These are phyloP conservation scores for Crocuta crocuta DNA, from an alignment of 2,113 vertebrate genomes.

Conservation along the genomic window DNA sequence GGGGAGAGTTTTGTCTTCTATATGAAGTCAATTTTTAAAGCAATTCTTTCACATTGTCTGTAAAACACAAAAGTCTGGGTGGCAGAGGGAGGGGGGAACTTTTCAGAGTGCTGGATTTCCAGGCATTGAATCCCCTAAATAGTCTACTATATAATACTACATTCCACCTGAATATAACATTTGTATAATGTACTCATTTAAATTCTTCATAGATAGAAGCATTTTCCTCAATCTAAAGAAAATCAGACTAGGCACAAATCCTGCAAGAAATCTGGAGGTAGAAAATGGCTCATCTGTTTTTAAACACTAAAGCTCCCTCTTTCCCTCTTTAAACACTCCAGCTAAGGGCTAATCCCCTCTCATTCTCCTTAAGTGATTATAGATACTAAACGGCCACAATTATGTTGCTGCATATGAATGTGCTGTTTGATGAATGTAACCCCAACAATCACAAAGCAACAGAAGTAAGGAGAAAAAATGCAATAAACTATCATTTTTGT, in stretches of 20 bases:
- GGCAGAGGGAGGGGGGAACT: background rate
- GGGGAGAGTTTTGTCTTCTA: background rate
- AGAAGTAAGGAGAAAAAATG: conserved; percentile 65
- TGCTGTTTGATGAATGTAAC: conserved; percentile 73
- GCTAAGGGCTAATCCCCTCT: conserved; percentile 62
- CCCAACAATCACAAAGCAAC: conserved; percentile 65
- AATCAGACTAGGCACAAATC: conserved; percentile 59
- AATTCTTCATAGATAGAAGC: conserved; percentile 28
- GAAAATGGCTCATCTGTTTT: conserved; percentile 72
- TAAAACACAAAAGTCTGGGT: background rate
- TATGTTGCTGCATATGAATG: conserved; percentile 68
- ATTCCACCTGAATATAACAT: conserved; percentile 24
- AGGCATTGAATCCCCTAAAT: background rate
- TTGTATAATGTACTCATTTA: conserved; percentile 50
- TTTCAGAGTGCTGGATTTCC: background rate
- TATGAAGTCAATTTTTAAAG: background rate
- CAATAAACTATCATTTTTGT: conserved; percentile 73
- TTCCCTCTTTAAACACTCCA: conserved; percentile 54
- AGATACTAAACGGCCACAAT: conserved; percentile 57
- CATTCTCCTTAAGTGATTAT: conserved; percentile 73
- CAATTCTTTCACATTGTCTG: background rate
- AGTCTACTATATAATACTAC: background rate
- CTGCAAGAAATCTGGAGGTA: conserved; percentile 63
- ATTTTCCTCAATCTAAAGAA: conserved; percentile 60
- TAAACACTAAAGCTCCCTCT: conserved; percentile 55